phyloP scores from a whole-genome alignment of 1,140 invertebrate genomes.

The Calliopsis andreniformis region DNA sequence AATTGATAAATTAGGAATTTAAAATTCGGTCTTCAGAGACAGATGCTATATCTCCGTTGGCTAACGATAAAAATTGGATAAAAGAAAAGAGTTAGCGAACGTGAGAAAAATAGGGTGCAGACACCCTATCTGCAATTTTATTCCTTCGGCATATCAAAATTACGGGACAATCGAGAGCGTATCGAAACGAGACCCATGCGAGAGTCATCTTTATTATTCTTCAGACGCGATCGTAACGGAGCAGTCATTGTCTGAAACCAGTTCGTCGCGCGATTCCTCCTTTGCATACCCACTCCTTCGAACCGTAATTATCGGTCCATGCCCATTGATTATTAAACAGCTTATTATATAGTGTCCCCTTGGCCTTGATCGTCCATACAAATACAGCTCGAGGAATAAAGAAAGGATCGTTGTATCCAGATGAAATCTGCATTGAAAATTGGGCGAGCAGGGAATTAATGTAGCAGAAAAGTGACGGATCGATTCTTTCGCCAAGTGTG shows the following conservation, averaged over 20 bases:
- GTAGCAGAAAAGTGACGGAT: conserved; percentile 1
- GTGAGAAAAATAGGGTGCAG: conserved; percentile 68
- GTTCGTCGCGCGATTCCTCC: conserved; percentile 74
- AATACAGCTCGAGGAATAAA: neutral
- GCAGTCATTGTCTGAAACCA: conserved; percentile 80
- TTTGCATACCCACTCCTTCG: conserved; percentile 78
- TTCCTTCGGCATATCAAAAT: conserved; percentile 79
- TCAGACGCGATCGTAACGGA: conserved; percentile 63
- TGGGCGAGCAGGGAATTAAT: conserved; percentile 37
- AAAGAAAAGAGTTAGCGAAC: conserved; percentile 60
- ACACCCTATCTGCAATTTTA: conserved; percentile 27
- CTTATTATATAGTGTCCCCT: conserved; percentile 71
- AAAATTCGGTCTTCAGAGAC: too few relatives aligned
- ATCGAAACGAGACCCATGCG: conserved; percentile 69
- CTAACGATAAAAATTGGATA: conserved; percentile 39
- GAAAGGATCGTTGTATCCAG: conserved; percentile 17
- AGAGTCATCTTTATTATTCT: conserved; percentile 56
- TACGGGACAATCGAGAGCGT: conserved; percentile 79
- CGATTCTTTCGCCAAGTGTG: neutral
- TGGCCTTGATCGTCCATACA: conserved; percentile 51
- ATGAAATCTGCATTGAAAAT: conserved; percentile 45
- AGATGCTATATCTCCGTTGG: neutral
- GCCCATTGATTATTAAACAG: conserved; percentile 80
- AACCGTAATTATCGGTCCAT: conserved; percentile 78
- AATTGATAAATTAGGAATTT: too few relatives aligned